Evolutionary conservation across 2,888 invertebrate species (phyloP).

Genomic region (Drosophila mimetica): DNA sequence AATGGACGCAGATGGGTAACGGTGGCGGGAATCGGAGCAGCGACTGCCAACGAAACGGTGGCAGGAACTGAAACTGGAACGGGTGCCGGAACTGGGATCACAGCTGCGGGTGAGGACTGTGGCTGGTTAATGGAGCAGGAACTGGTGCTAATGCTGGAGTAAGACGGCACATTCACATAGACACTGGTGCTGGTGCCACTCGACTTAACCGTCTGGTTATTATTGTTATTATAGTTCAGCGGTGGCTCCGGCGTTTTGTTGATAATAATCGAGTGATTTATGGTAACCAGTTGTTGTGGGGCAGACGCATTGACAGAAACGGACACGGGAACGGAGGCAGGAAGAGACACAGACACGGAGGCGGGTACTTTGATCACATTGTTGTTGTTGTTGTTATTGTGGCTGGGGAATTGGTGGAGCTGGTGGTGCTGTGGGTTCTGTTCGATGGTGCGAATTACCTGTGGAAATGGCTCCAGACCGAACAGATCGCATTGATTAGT

Average conservation of each 20-base stretch:
- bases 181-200: constrained; percentile 45
- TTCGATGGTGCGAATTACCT: constrained; percentile 78
- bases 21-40: constrained; percentile 20
- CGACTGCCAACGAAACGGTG: constrained; percentile 6
- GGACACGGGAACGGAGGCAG: constrained; percentile 24
- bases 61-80: constrained; percentile 12
- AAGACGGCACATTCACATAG: constrained; percentile 64
- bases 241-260: constrained; percentile 83
- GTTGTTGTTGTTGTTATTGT: constrained; percentile 53
- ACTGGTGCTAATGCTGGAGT: constrained; percentile 17
- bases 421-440: constrained; percentile 48
- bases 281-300: constrained; percentile 82
- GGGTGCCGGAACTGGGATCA: constrained; percentile 7
- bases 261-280: constrained; percentile 84
- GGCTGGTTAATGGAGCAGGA: constrained; percentile 27
- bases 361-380: constrained; percentile 54
- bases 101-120: constrained; percentile 21
- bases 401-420: constrained; percentile 45
- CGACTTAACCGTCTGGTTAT: constrained; percentile 24
- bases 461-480: constrained; percentile 84
- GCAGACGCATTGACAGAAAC: constrained; percentile 20
- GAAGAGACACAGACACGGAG: constrained; percentile 29
- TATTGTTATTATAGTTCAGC: constrained; percentile 28
- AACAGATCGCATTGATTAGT: constrained; percentile 82
- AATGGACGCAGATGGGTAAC: constrained; percentile 64